phyloP scores from a whole-genome alignment of 2,888 invertebrate genomes.

The Leptopilina syphax region DNA sequence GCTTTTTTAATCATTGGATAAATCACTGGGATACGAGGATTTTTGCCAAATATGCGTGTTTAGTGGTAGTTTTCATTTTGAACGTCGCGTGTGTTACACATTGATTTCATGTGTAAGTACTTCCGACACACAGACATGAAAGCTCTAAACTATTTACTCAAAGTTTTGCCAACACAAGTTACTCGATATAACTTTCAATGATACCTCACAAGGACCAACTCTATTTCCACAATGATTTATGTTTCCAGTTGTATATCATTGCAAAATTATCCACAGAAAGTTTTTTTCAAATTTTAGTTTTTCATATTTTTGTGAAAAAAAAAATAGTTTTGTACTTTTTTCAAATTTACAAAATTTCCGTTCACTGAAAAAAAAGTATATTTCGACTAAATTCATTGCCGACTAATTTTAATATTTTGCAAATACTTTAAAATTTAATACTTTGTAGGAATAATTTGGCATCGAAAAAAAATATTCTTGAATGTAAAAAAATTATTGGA shows the following conservation, averaged over 20 bases:
- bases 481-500: too few relatives aligned
- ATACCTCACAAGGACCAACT: conserved; percentile 49
- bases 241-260: too few relatives aligned
- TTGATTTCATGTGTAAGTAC: conserved; percentile 26
- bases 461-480: too few relatives aligned
- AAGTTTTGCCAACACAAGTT: conserved; percentile 60
- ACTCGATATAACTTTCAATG: conserved; percentile 56
- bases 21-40: conserved; percentile 4
- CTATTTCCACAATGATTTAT: conserved; percentile 49
- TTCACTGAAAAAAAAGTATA: too few relatives aligned
- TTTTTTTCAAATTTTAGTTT: too few relatives aligned
- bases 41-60: conserved; percentile 24
- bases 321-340: too few relatives aligned
- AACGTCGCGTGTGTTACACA: conserved; percentile 17
- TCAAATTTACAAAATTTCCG: too few relatives aligned
- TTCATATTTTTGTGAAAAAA: too few relatives aligned
- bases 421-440: too few relatives aligned
- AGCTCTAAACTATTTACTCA: conserved; percentile 42
- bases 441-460: too few relatives aligned
- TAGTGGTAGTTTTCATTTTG: conserved; percentile 5
- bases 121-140: not conserved
- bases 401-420: too few relatives aligned
- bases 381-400: too few relatives aligned
- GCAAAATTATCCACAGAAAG: not conserved
- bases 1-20: not conserved